Evolutionary conservation across 2,888 invertebrate species (phyloP), one percentile per base, ranked within the genome.

Genomic region (Microctonus brassicae): DNA sequence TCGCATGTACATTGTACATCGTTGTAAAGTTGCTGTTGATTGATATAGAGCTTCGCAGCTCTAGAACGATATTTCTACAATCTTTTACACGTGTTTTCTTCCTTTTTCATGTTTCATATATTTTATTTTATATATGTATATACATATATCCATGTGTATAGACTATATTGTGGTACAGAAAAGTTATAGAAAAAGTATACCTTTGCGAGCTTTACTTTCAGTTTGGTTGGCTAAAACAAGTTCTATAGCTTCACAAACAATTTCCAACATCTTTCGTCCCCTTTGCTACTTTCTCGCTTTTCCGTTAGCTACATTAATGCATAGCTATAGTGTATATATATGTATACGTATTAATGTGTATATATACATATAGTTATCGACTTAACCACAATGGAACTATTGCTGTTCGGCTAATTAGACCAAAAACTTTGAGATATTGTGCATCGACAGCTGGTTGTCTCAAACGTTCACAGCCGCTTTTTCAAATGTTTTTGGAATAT

Each of bases 371-470:
- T 5, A 29, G 7, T 29, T 29, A 29, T 5, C 7, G 29, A 29
- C 7, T 57, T 52, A 42, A 70, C 70, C 58, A 53, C 61, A 71
- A 62, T 60, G 57, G 63, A 68, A 61, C 68, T 26, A 39, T 72
- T 53, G 47, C 65, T 5, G 67, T 69, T 73, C 75, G 77, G 77
- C 80, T 82, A 80, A 83, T 83, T 83, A 81, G 78, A 78, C 69
- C 75, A 70, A 67, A 82, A 83, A 72, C 83, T 79, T 78, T 68
- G 10, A 61, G 63, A 76, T 78, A 29, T 29, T 29, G 3, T 79
- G 77, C 77, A 78, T 77, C 75, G 70, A 73, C 82, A 83, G 80
- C 76, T 83, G 81, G 7, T 29, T 3, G 77, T 77, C 73, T 83
- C 78, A 79, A 81, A 81, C 78, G 81, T 75, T 53, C 64, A n/a